Evolutionary conservation across 2,888 invertebrate species (phyloP).

Genomic region (Diplazon laetatorius): DNA sequence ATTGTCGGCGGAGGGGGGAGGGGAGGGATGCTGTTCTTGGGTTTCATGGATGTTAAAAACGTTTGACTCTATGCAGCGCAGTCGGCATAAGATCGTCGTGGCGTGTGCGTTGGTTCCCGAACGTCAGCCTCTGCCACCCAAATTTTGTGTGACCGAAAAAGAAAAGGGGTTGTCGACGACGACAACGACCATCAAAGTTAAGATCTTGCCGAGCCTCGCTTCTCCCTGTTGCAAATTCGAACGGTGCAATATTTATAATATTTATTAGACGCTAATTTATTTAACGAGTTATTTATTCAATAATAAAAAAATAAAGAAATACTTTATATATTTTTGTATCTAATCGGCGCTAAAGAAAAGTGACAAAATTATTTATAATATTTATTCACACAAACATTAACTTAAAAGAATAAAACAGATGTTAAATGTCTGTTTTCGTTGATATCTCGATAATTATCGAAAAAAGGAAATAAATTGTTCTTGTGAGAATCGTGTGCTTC

Average conservation of each 20-base stretch:
- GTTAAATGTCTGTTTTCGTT: constrained; percentile 14
- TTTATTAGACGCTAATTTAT: constrained; percentile 53
- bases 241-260: constrained; percentile 31
- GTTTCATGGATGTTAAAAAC: constrained; percentile 54
- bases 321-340: constrained; percentile 49
- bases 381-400: constrained; percentile 11
- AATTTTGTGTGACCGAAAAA: constrained; percentile 42
- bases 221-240: constrained; percentile 30
- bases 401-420: not conserved
- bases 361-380: constrained; percentile 9
- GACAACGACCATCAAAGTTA: constrained; percentile 60
- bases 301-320: not conserved
- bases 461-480: constrained; percentile 14
- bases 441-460: constrained; percentile 21
- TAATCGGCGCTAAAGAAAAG: constrained; percentile 20
- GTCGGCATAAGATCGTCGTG: constrained; percentile 73
- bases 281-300: constrained; percentile 20
- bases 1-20: constrained; percentile 39
- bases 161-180: constrained; percentile 60
- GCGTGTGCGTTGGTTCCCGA: constrained; percentile 67
- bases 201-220: constrained; percentile 26
- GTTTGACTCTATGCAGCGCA: constrained; percentile 64
- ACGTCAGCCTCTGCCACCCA: constrained; percentile 14
- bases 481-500: constrained; percentile 43
- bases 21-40: constrained; percentile 50